Base-by-base conservation (phyloP, 2,113 vertebrate genomes). In the Podilymbus podiceps region DNA sequence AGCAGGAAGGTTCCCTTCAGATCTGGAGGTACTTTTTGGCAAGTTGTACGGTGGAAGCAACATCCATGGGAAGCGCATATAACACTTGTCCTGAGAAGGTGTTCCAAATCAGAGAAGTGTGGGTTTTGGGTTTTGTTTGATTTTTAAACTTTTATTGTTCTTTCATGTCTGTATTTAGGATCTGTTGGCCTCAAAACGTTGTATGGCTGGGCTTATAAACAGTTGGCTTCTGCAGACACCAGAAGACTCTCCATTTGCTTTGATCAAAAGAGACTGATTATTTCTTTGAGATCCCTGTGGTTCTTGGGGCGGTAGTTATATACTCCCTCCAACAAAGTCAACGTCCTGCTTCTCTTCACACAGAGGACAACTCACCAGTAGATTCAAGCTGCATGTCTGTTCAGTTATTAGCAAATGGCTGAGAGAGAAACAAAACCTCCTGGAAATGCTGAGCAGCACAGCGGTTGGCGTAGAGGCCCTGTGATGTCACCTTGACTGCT, bases 321-420 rank as follows among this genome's bases (percentile, higher is more conserved):
- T 16, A 38, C 11, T 21, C 30, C 24, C 56, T 73, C 56, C 15
- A 74, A n/a, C 18, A 72, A 56, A 35, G 52, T n/a, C 42, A 84
- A 12, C 0, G 0, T 64, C 75, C 56, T 89, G 33, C 62, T 90
- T 81, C 68, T 72, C 56, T 63, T 76, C 42, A 62, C 0, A 1
- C 10, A 73, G 40, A 52, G 35, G 66, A 66, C 27, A 69, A 25
- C 30, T 73, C 33, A 27, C 30, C 69, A 59, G 58, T 10, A 53
- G 31, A 80, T 3, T 49, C 35, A 35, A 88, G 19, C 19, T 56
- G 35, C 27, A 14, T 2, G 7, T 27, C 69, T 81, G 21, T 68
- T 93, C 40, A 63, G 28, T 30, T 53, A 31, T 22, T 63, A 91
- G 40, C n/a, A 79, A 81, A 62, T 15, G 58, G 75, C 50, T 21